phyloP scores from a whole-genome alignment of 2,888 invertebrate genomes.

The Cordilura impudica region DNA sequence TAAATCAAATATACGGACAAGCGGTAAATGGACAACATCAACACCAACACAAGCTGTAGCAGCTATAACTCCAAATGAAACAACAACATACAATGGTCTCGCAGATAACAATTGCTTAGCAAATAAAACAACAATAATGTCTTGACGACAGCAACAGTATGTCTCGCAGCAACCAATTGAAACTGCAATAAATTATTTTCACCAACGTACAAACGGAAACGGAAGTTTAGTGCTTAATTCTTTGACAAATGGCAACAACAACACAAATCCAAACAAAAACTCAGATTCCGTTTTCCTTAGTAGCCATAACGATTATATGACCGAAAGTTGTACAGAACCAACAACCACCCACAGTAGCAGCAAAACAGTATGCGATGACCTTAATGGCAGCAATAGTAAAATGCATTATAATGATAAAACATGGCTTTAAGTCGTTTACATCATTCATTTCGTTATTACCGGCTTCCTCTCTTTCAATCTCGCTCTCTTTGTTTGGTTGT shows the following conservation, averaged over 20 bases:
- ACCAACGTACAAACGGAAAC: constrained; percentile 46
- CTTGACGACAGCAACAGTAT: constrained; percentile 58
- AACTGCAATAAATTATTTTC: constrained; percentile 41
- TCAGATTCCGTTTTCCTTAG: constrained; percentile 10
- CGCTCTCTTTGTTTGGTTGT: no score
- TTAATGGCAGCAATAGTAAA: constrained; percentile 33
- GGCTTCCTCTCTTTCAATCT: no score
- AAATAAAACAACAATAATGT: constrained; percentile 41
- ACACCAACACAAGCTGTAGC: background rate
- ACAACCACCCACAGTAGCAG: constrained; percentile 2
- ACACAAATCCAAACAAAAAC: constrained; percentile 26
- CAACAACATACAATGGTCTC: constrained; percentile 39
- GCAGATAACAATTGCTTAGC: constrained; percentile 33
- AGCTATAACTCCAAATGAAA: constrained; percentile 28
- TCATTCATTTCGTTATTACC: no score
- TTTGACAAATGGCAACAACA: constrained; percentile 46
- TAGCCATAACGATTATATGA: constrained; percentile 27
- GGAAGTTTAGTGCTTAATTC: constrained; percentile 47
- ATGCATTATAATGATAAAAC: constrained; percentile 69
- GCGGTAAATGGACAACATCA: constrained; percentile 53
- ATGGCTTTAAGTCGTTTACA: constrained; percentile 69
- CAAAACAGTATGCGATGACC: constrained; percentile 3
- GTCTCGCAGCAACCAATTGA: constrained; percentile 44
- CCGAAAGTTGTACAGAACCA: constrained; percentile 41
- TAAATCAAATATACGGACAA: constrained; percentile 39